A percentile compares a stretch with the other conserved stretches of the same genome.
Conservation (phyloP, 1,140 invertebrate genomes). For the Solen grandis region DNA sequence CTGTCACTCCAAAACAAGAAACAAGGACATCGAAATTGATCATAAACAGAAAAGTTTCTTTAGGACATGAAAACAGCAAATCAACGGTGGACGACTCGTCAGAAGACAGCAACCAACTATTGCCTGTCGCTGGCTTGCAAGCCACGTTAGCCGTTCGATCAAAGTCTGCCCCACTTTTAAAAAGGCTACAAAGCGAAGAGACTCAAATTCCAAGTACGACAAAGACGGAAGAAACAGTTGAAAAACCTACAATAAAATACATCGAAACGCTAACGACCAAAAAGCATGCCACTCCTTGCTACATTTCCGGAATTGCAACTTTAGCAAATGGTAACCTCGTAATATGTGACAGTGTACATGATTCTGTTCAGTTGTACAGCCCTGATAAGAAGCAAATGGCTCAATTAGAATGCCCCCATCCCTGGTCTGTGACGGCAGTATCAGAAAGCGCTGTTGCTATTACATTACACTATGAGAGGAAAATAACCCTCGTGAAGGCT, state of each 20-base stretch:
- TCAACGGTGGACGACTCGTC: neutral
- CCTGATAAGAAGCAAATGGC: conserved; percentile 11
- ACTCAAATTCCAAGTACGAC: too few species aligned
- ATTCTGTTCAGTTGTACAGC: conserved; percentile 32
- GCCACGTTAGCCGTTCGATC: conserved; percentile 26
- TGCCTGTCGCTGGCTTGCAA: conserved; percentile 10
- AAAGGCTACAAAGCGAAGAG: too few species aligned
- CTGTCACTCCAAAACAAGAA: neutral
- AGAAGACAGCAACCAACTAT: neutral
- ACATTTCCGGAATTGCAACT: conserved; percentile 26
- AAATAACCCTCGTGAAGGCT: conserved; percentile 34
- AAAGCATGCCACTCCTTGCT: conserved; percentile 18
- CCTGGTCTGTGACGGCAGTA: conserved; percentile 31
- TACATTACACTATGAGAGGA: conserved; percentile 33
- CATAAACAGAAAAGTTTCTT: neutral
- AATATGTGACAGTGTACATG: conserved; percentile 43
- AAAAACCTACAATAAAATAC: neutral
- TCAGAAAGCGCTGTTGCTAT: conserved; percentile 40
- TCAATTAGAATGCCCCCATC: conserved; percentile 29
- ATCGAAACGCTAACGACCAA: conserved; percentile 15
- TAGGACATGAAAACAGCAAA: neutral
- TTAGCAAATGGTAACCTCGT: conserved; percentile 24
- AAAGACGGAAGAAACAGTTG: conserved; percentile 2
- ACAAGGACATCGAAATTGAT: neutral
- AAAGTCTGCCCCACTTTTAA: conserved; percentile 29